phyloP scores from a whole-genome alignment of 2,113 vertebrate species.

The Nannospalax galili region DNA sequence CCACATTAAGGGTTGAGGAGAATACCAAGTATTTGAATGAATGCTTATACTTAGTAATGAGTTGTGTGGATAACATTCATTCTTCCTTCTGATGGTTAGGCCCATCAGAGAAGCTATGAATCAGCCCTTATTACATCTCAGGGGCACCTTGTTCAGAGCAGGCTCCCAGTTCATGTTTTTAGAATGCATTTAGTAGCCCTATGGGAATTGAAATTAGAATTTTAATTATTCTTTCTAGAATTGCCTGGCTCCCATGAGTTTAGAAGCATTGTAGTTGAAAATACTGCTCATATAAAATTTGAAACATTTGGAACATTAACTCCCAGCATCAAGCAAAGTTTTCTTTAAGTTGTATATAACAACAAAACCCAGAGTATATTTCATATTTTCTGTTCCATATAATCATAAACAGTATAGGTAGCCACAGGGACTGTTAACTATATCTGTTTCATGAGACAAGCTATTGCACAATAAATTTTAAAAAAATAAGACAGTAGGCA shows the following conservation, averaged over 20 bases:
- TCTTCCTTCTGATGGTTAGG: background rate
- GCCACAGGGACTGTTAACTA: background rate
- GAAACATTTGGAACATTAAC: background rate
- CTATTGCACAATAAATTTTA: background rate
- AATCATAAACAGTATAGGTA: background rate
- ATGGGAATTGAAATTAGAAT: constrained; percentile 61
- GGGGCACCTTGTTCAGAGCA: background rate
- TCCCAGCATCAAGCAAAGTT: background rate
- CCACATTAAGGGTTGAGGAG: background rate
- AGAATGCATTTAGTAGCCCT: constrained; percentile 36
- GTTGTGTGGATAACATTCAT: background rate
- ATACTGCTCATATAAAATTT: background rate
- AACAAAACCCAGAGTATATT: background rate
- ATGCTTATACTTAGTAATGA: background rate
- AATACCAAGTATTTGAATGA: background rate
- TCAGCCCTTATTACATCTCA: background rate
- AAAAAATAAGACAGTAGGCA: background rate
- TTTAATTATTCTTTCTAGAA: constrained; percentile 63
- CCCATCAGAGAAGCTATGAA: background rate
- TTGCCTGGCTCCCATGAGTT: constrained; percentile 25
- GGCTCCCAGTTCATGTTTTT: background rate
- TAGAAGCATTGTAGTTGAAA: background rate
- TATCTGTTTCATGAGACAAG: background rate
- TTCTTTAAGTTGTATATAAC: background rate
- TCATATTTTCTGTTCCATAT: background rate